phyloP scores from a whole-genome alignment of 1,140 invertebrate species.

The Orussus abietinus region DNA sequence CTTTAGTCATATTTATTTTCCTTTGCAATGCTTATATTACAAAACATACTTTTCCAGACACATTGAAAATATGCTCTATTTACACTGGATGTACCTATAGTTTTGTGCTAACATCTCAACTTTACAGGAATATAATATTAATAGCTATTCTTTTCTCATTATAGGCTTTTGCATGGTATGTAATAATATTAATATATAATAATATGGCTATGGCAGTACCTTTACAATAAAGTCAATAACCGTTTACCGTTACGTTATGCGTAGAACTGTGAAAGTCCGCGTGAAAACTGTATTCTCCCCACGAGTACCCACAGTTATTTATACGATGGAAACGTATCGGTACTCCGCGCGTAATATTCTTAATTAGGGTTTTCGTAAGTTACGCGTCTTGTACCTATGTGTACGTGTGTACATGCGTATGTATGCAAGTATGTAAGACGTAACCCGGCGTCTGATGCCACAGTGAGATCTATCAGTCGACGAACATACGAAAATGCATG shows the following conservation, averaged over 20 bases:
- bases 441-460: no score
- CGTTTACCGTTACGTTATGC: conserved; percentile 37
- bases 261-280: no score
- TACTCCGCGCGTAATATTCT: no score
- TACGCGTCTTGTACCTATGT: neutral
- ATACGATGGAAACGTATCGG: no score
- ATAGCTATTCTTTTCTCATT: conserved; percentile 24
- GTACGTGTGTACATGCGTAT: conserved; percentile 6
- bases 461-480: no score
- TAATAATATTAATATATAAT: no score
- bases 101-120: conserved; percentile 43
- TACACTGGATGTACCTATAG: conserved; percentile 48
- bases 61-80: conserved; percentile 54
- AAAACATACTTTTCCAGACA: conserved; percentile 54
- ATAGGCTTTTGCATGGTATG: conserved; percentile 50
- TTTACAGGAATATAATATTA: conserved; percentile 50
- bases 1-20: conserved; percentile 47
- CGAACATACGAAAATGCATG: no score
- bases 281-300: no score
- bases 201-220: conserved; percentile 54
- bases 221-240: conserved; percentile 51
- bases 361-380: no score
- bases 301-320: no score
- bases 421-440: no score
- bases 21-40: conserved; percentile 53